phyloP scores from a whole-genome alignment of 2,888 invertebrate genomes.

The Tetranychus truncatus region DNA sequence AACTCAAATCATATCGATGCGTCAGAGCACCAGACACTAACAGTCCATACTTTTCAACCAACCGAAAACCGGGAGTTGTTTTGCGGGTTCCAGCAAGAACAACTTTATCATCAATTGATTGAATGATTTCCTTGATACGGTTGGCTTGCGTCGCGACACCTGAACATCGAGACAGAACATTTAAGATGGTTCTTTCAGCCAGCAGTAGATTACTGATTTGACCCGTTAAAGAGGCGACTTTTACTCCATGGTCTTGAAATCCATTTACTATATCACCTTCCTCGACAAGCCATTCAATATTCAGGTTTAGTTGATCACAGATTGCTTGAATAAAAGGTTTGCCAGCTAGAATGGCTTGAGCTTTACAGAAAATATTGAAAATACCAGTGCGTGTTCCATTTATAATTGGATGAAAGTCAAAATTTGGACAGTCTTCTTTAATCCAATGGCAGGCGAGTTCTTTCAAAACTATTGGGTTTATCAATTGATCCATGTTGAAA shows the following conservation, averaged over 20 bases:
- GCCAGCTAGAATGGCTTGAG: constrained; percentile 33
- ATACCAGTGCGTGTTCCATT: constrained; percentile 11
- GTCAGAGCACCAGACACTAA: constrained; percentile 34
- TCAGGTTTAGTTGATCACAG: constrained; percentile 33
- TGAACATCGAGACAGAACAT: constrained; percentile 33
- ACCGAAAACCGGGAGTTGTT: constrained; percentile 36
- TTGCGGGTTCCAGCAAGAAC: constrained; percentile 35
- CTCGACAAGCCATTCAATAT: constrained; percentile 31
- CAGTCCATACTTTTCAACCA: constrained; percentile 36
- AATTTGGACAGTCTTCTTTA: constrained; percentile 24
- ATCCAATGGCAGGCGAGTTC: constrained; percentile 24
- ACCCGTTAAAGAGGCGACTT: constrained; percentile 32
- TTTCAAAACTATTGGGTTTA: constrained; percentile 23
- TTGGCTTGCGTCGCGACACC: constrained; percentile 33
- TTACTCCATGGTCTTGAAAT: constrained; percentile 18
- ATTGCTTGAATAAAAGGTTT: constrained; percentile 35
- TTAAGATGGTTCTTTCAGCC: constrained; percentile 34
- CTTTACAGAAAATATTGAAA: constrained; percentile 25
- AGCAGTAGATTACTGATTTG: constrained; percentile 32
- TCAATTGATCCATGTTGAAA: neutral
- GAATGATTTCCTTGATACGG: constrained; percentile 8
- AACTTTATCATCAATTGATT: constrained; percentile 31
- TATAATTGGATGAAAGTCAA: constrained; percentile 22
- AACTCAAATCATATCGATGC: constrained; percentile 35
- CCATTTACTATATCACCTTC: constrained; percentile 29